Percentiles rank a stretch among this genome's conserved stretches.
Evolutionary conservation across 2,888 invertebrate genomes (phyloP).

Genomic region (Phasia obesa): DNA sequence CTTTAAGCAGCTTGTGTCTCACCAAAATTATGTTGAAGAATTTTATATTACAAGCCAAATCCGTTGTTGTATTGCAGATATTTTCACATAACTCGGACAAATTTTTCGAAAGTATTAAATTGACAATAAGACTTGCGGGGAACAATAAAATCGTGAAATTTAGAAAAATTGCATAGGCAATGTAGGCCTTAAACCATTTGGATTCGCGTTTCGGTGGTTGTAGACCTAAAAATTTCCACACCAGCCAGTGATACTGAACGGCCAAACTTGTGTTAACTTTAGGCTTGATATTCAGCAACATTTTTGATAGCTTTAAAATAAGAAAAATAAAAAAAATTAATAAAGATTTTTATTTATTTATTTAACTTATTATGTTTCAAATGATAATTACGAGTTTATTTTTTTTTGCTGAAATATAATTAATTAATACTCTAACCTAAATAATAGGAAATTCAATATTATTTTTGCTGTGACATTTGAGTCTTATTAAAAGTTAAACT

Average conservation of each 20-base stretch:
- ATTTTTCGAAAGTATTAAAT: conserved; percentile 70
- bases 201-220: conserved; percentile 69
- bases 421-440: too few relatives aligned
- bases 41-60: conserved; percentile 74
- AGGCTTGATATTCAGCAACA: too few relatives aligned
- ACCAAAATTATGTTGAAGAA: conserved; percentile 72
- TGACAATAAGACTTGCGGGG: conserved; percentile 72
- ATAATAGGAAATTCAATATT: too few relatives aligned
- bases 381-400: too few relatives aligned
- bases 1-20: conserved; percentile 69
- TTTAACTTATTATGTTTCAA: too few relatives aligned
- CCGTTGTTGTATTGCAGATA: conserved; percentile 72
- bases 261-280: conserved; percentile 70
- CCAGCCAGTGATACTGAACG: conserved; percentile 76
- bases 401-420: too few relatives aligned
- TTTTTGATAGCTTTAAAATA: too few relatives aligned
- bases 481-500: too few relatives aligned
- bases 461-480: too few relatives aligned
- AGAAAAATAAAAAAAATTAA: too few relatives aligned
- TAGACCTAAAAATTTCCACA: conserved; percentile 76
- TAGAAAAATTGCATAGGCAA: conserved; percentile 70
- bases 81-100: conserved; percentile 75
- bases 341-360: too few relatives aligned
- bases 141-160: conserved; percentile 68
- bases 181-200: conserved; percentile 73